Percentiles rank a stretch among this genome's conserved stretches.
phyloP scores from a whole-genome alignment of 2,888 invertebrate genomes.

The Smittia aterrima region DNA sequence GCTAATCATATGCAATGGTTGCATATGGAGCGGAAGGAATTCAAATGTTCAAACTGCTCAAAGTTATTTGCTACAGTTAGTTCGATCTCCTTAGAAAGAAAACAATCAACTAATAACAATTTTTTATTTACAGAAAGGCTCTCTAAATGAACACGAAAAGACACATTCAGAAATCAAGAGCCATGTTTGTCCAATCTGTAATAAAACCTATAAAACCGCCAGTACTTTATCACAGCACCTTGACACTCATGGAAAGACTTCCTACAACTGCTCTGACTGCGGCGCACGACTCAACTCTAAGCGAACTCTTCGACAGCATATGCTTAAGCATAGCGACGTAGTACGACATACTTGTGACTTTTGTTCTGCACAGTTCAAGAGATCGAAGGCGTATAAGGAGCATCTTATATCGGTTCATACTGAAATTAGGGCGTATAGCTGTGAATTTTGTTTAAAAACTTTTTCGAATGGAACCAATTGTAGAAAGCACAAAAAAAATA shows the following conservation, averaged over 20 bases:
- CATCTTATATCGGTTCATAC: conserved; percentile 26
- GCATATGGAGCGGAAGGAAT: neutral
- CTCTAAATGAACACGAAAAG: conserved; percentile 2
- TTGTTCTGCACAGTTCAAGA: conserved; percentile 24
- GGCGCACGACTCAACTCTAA: conserved; percentile 5
- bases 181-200: conserved; percentile 25
- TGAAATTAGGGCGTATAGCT: conserved; percentile 18
- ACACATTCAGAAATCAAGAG: neutral
- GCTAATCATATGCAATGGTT: neutral
- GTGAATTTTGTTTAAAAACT: conserved; percentile 28
- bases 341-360: neutral
- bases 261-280: conserved; percentile 9
- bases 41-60: neutral
- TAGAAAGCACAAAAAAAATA: conserved; percentile 35
- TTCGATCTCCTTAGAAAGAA: neutral
- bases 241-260: conserved; percentile 19
- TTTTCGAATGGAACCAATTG: conserved; percentile 34
- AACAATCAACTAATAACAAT: neutral
- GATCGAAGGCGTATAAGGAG: conserved; percentile 24
- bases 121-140: conserved; percentile 30
- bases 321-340: conserved; percentile 7
- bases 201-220: conserved; percentile 5
- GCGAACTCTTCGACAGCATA: conserved; percentile 21
- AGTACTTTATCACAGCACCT: conserved; percentile 13
- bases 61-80: conserved; percentile 28